These are phyloP conservation scores for Clostera curtula DNA, from an alignment of 2,888 invertebrate species.

Conservation along the genomic window DNA sequence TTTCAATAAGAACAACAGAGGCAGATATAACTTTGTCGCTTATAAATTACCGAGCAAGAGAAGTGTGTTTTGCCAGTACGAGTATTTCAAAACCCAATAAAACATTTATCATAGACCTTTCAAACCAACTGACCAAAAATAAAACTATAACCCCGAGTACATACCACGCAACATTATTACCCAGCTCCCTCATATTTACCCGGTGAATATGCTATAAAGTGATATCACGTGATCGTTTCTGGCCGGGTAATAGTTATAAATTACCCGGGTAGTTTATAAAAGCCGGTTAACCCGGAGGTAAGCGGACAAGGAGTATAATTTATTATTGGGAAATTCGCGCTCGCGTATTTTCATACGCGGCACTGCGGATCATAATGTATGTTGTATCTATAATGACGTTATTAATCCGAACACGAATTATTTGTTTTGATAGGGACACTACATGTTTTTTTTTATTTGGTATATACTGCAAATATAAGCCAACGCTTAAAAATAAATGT, in stretches of 20 bases:
- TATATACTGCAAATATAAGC: conserved; percentile 1
- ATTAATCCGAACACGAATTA: conserved; percentile 1
- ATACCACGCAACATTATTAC: conserved; percentile 45
- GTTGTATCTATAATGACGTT: conserved; percentile 6
- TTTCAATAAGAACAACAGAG: too few species aligned
- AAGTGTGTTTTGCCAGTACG: too few species aligned
- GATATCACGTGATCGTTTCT: conserved; percentile 73
- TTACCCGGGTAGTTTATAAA: conserved; percentile 74
- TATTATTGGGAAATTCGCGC: conserved; percentile 70
- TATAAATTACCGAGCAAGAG: too few species aligned
- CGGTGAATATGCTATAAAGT: conserved; percentile 70
- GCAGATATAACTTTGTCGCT: too few species aligned
- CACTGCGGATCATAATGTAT: conserved; percentile 39
- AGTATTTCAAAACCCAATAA: too few species aligned
- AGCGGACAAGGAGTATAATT: conserved; percentile 71
- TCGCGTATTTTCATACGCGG: conserved; percentile 58
- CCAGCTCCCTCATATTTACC: conserved; percentile 64
- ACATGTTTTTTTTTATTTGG: background rate
- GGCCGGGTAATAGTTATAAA: conserved; percentile 73
- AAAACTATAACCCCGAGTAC: conserved; percentile 34
- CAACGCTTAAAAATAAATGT: too few species aligned
- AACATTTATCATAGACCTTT: too few species aligned
- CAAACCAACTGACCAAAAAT: too few species aligned
- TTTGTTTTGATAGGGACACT: conserved; percentile 1
- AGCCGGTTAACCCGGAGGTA: conserved; percentile 75